These are phyloP conservation scores for Brevimyrus niger DNA, from an alignment of 2,113 vertebrate species.

Conservation along the genomic window DNA sequence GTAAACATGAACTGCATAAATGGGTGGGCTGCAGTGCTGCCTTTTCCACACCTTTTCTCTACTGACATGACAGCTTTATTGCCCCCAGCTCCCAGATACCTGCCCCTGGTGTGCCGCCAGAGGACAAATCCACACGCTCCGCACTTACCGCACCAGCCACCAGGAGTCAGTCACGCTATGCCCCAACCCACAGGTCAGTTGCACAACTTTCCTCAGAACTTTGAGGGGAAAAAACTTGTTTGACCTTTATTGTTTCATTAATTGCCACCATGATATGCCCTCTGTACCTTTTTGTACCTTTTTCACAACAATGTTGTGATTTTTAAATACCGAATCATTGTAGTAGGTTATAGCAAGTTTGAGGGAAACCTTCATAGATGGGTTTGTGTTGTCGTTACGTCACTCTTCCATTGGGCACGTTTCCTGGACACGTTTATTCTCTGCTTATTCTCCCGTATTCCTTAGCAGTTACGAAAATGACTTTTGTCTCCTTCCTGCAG, in stretches of 20 bases:
- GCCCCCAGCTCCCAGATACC: conserved; percentile 31
- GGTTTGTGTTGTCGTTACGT: not conserved
- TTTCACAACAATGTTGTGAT: too few species aligned
- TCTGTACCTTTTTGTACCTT: not conserved
- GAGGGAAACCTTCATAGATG: not conserved
- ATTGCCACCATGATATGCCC: not conserved
- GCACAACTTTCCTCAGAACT: not conserved
- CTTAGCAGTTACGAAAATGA: not conserved
- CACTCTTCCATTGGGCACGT: not conserved
- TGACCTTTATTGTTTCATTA: not conserved
- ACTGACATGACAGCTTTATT: not conserved
- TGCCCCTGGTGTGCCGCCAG: conserved; percentile 82
- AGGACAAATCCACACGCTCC: conserved; percentile 63
- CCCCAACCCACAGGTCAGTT: conserved; percentile 76
- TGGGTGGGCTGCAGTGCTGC: not conserved
- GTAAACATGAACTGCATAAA: not conserved
- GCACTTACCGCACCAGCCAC: conserved; percentile 74
- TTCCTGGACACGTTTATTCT: not conserved
- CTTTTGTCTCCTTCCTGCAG: conserved; percentile 50
- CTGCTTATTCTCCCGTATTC: not conserved
- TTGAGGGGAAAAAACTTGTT: not conserved
- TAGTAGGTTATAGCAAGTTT: not conserved
- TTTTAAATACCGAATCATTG: not conserved
- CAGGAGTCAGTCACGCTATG: conserved; percentile 81
- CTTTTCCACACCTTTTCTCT: not conserved